Conservation (phyloP, 1,140 invertebrate genomes). For the Drosophila gunungcola region DNA sequence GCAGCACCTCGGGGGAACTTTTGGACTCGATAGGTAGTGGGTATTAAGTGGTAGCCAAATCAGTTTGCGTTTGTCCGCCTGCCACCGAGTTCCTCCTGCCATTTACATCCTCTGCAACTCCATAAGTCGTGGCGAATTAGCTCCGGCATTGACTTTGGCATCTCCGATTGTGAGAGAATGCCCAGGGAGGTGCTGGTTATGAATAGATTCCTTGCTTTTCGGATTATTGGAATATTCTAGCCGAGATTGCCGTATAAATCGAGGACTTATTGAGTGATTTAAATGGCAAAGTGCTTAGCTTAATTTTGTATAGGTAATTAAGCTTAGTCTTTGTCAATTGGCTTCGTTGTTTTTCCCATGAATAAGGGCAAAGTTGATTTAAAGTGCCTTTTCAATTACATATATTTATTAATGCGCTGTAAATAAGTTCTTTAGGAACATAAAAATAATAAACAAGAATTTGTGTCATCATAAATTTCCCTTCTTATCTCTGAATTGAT, state of each 20-base stretch:
- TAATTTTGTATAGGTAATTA: constrained; percentile 28
- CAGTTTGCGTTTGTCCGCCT: constrained; percentile 28
- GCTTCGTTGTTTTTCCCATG: no score
- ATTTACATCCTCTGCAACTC: neutral
- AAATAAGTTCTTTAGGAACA: no score
- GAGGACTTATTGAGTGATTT: constrained; percentile 1
- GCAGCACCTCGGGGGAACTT: constrained; percentile 54
- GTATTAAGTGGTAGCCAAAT: constrained; percentile 77
- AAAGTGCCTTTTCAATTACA: no score
- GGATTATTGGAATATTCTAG: constrained; percentile 14
- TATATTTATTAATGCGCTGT: no score
- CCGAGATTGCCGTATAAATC: constrained; percentile 9
- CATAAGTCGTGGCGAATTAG: constrained; percentile 45
- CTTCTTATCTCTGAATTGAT: no score
- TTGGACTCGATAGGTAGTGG: constrained; percentile 35
- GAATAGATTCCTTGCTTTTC: constrained; percentile 25
- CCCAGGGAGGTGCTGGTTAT: constrained; percentile 33
- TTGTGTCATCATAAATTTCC: no score
- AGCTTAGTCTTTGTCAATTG: neutral
- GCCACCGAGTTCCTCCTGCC: constrained; percentile 37
- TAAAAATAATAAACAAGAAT: no score
- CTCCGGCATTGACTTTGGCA: constrained; percentile 63
- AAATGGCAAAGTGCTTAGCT: neutral
- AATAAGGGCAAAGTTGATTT: neutral
- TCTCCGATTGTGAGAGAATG: constrained; percentile 62